Base-by-base conservation (phyloP, 2,113 vertebrate genomes). In the Malurus alboscapulatus region DNA sequence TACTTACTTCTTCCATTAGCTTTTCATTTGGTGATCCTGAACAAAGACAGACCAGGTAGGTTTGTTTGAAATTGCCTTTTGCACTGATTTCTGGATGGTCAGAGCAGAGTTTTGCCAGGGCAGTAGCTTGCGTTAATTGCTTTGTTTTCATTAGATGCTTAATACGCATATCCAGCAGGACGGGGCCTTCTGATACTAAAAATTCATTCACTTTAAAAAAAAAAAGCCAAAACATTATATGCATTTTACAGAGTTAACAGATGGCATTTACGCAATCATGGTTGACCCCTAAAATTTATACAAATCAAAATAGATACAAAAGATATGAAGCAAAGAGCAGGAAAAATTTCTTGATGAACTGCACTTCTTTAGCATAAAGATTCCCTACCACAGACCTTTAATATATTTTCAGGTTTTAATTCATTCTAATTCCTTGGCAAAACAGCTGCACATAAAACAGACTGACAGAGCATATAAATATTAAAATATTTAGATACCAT, bases 121-220 rank as follows among this genome's bases (percentile, higher is more conserved):
- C 95, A 48, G 98, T 98, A 75, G 99, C 99, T 97, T 98, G 98
- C 2, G 77, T 97, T 92, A 98, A 95, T 76, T 98, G 97, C 96
- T 97, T 98, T 84, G 98, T 97, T 97, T 99, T 99, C 93, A 99
- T 98, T 79, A 99, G 98, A 86, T 99, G 98, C 91, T 99, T 99
- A 95, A 99, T 98, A 95, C 99, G 98, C 98, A 99, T 98, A 97
- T 98, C 98, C 97, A 99, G 94, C 93, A 99, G 98, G n/a, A 98
- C 59, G 8, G 97, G 97, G 53, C 99, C 99, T 97, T 99, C 99
- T 81, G 97, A 97, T 79, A 95, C 84, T 94, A 99, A 97, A 96
- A 99, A 99, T 96, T 98, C 97, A 84, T 98, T 98, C 69, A 99
- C 99, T 99, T 96, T 3, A 92, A 96, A 96, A 97, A 96, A 30